Evolutionary conservation across 2,888 invertebrate genomes (phyloP), one percentile per base, ranked within the genome.

Genomic region (Cataglyphis rosenhaueri): DNA sequence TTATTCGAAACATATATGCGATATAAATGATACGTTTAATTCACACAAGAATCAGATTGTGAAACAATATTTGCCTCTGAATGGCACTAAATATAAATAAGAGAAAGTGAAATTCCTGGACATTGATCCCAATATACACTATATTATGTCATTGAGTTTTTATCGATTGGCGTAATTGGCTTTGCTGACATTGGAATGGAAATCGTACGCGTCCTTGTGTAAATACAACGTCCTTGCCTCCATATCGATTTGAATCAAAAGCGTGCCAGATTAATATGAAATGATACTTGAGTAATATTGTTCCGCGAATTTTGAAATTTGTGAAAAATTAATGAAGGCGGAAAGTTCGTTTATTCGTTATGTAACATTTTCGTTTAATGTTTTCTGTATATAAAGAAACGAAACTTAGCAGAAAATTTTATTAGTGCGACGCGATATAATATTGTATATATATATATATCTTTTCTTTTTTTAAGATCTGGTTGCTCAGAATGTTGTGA

Each of bases 31-130:
- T 15, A 52, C 18, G 18, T 48, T 18, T 48, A 48, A 66, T 44
- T 61, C 9, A 55, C 15, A 21, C 44, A 38, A 35, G 71, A n/a
- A 81, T 73, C 3, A 61, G 6, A 44, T 41, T 29, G 18, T 84
- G 57, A 48, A 41, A 48, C 61, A 75, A 84, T 81, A 25, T 52
- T 71, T 1, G 35, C 59, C n/a, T 57, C 32, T 29, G 29, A 55
- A 65, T 25, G 18, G 8, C 18, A 38, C 9, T 44, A 52, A 21
- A 78, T 52, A 35, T 59, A 57, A 82, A 32, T 44, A 21, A 52
- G 61, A 55, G 76, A 87, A 84, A 87, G 79, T 66, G 62, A 74
- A 78, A 64, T 70, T 32, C 1, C 5, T 55, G 32, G 18, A 73
- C 38, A 44, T 35, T 52, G 32, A 35, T 44, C 1, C 3, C 8